Percentiles rank a stretch among this genome's conserved stretches.
These are phyloP conservation scores for Rhagium mordax DNA, from an alignment of 2,888 invertebrate species.

Conservation along the genomic window DNA sequence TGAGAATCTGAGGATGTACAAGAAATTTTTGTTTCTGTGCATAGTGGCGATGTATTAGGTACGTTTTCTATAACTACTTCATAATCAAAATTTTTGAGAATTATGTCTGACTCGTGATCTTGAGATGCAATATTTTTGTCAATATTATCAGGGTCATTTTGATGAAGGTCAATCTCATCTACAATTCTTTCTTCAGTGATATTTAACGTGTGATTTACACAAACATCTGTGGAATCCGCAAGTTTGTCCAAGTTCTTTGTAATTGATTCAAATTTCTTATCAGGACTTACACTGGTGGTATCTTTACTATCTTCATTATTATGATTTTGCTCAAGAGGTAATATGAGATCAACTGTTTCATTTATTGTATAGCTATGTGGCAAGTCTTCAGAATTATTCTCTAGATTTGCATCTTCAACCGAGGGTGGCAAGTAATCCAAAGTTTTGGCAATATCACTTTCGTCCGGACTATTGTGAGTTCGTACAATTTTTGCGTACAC, in stretches of 20 bases:
- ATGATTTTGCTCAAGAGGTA: neutral
- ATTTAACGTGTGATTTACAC: neutral
- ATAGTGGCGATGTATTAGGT: neutral
- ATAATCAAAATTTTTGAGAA: neutral
- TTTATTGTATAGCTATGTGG: neutral
- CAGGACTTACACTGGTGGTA: neutral
- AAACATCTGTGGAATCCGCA: neutral
- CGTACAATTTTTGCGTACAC: slow-evolving; percentile 22
- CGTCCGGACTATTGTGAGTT: neutral
- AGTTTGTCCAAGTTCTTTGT: neutral
- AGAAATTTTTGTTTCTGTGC: neutral
- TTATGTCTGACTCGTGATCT: neutral
- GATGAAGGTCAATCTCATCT: neutral
- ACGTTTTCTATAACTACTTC: neutral
- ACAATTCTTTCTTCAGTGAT: neutral
- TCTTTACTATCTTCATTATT: neutral
- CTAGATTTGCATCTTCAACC: neutral
- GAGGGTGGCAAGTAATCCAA: neutral
- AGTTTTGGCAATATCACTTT: slow-evolving; percentile 15
- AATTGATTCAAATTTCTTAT: neutral
- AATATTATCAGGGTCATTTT: neutral
- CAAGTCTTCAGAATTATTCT: neutral
- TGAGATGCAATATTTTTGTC: neutral
- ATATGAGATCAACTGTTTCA: neutral
- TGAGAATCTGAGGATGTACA: neutral